Percentiles rank a stretch among this genome's conserved stretches.
Conservation (phyloP, 2,113 vertebrate genomes). For the Muntiacus reevesi region DNA sequence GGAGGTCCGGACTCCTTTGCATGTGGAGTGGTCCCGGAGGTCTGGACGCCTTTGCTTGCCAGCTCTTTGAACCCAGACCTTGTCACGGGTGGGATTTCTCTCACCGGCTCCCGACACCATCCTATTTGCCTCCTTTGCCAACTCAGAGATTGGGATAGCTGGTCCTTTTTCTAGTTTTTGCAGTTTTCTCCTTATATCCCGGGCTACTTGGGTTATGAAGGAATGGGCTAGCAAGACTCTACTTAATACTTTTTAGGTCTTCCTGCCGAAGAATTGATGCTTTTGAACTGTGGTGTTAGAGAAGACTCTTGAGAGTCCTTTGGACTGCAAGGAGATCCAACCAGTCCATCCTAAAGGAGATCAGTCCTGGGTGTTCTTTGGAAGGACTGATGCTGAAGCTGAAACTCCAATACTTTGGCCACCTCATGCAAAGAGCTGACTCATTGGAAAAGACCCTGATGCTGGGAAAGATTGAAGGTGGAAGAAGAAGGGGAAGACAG, state of each 20-base stretch:
- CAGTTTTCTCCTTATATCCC: neutral
- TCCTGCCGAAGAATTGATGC: neutral
- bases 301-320: neutral
- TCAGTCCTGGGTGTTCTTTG: neutral
- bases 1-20: too few species aligned
- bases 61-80: too few species aligned
- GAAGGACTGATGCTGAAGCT: neutral
- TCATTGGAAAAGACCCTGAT: neutral
- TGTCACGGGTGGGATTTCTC: too few species aligned
- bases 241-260: neutral
- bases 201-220: neutral
- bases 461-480: neutral
- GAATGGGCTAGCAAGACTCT: neutral
- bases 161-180: neutral
- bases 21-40: too few species aligned
- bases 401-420: neutral
- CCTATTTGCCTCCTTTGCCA: neutral
- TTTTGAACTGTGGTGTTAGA: neutral
- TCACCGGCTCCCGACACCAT: too few species aligned
- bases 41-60: too few species aligned
- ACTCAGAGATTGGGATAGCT: neutral
- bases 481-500: neutral
- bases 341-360: neutral
- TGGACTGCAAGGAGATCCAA: neutral
- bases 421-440: neutral